Percentiles rank a stretch among this genome's conserved stretches.
Conservation (phyloP, 2,888 invertebrate species). For the Ophioninae sp. region DNA sequence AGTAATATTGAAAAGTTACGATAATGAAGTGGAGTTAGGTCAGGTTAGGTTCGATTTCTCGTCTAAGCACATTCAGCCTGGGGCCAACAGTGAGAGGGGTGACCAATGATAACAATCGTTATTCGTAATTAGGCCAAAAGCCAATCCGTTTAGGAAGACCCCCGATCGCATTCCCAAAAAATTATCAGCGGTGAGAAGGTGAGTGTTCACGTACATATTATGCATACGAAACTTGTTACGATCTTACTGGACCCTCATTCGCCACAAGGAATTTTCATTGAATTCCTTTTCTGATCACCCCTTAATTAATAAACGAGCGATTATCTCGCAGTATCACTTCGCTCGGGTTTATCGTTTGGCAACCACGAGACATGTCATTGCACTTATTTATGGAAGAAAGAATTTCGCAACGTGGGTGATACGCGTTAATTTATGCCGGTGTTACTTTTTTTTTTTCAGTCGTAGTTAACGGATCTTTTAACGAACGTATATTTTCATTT, state of each 20-base stretch:
- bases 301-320: slow-evolving; percentile 57
- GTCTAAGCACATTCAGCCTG: background rate
- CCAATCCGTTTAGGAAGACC: slow-evolving; percentile 61
- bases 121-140: slow-evolving; percentile 74
- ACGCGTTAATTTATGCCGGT: slow-evolving; percentile 19
- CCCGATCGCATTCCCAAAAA: slow-evolving; percentile 39
- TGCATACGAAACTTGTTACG: slow-evolving; percentile 37
- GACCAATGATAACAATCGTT: slow-evolving; percentile 68
- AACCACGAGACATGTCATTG: slow-evolving; percentile 31
- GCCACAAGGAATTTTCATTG: slow-evolving; percentile 49
- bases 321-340: slow-evolving; percentile 33
- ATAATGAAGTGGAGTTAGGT: background rate
- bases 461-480: slow-evolving; percentile 2
- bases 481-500: slow-evolving; percentile 9
- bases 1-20: background rate
- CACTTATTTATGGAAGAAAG: slow-evolving; percentile 33
- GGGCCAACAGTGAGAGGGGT: background rate
- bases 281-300: slow-evolving; percentile 28
- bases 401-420: slow-evolving; percentile 43
- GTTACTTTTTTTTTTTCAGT: background rate
- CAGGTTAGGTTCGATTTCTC: background rate
- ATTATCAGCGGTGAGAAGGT: slow-evolving; percentile 28
- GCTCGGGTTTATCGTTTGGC: slow-evolving; percentile 26
- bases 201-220: slow-evolving; percentile 9
- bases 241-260: slow-evolving; percentile 47